Percentiles rank a stretch among this genome's conserved stretches.
phyloP scores from a whole-genome alignment of 2,888 invertebrate genomes.

The Archips xylosteana region DNA sequence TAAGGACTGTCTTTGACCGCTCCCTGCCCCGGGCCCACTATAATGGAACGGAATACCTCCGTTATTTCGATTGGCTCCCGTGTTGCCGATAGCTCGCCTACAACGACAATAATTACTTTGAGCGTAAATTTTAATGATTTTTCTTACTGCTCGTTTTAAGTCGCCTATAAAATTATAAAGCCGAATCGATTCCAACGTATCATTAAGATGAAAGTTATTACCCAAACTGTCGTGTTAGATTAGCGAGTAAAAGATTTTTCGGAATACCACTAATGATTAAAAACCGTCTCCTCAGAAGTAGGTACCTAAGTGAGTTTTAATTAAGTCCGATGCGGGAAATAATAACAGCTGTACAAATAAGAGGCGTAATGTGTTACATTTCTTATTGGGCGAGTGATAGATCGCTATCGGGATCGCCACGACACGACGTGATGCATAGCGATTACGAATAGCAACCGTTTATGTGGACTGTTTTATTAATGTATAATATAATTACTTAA shows the following conservation, averaged over 20 bases:
- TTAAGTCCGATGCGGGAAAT: conserved; percentile 1
- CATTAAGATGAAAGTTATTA: conserved; percentile 14
- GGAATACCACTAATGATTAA: background rate
- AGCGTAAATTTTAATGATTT: conserved; percentile 63
- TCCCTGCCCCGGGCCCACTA: conserved; percentile 66
- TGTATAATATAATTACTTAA: conserved; percentile 37
- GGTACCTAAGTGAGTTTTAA: conserved; percentile 3
- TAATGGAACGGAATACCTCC: conserved; percentile 70
- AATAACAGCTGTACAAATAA: conserved; percentile 15
- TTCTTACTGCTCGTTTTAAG: conserved; percentile 55
- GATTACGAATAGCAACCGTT: conserved; percentile 25
- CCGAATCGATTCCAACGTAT: background rate
- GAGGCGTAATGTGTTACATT: conserved; percentile 19
- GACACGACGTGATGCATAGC: conserved; percentile 13
- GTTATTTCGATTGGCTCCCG: conserved; percentile 77
- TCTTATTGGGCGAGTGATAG: conserved; percentile 12
- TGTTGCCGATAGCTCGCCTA: conserved; percentile 70
- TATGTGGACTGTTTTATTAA: conserved; percentile 25
- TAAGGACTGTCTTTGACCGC: conserved; percentile 76
- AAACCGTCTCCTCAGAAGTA: conserved; percentile 4
- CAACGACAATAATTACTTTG: conserved; percentile 65
- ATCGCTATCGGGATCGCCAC: conserved; percentile 16
- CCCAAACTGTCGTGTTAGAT: conserved; percentile 9
- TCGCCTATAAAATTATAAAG: conserved; percentile 48
- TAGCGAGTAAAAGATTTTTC: conserved; percentile 2